Evolutionary conservation across 1,140 invertebrate species (phyloP).

Genomic region (Pentalonia nigronervosa): DNA sequence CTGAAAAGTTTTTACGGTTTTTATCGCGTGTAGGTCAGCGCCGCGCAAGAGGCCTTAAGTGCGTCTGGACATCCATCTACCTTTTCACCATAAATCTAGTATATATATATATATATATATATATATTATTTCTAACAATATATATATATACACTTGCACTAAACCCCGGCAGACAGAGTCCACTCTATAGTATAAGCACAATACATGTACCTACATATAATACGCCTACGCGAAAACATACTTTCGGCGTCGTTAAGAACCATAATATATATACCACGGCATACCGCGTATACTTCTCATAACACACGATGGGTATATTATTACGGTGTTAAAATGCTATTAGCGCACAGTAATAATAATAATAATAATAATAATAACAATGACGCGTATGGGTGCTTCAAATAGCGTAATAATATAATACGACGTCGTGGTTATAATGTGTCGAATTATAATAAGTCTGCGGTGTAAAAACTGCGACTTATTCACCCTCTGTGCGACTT

Average conservation of each 20-base stretch:
- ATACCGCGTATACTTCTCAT: background rate
- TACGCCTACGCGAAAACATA: background rate
- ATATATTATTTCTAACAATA: background rate
- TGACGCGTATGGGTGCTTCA: background rate
- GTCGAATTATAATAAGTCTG: background rate
- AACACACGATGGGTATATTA: background rate
- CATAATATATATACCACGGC: background rate
- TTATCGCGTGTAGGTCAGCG: background rate
- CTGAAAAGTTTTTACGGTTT: background rate
- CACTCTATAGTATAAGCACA: background rate
- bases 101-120: background rate
- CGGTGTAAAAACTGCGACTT: background rate
- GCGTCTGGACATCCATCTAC: conserved; percentile 36
- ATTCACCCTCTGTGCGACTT: background rate
- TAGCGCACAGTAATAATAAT: background rate
- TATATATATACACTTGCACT: background rate
- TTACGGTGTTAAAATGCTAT: conserved; percentile 4
- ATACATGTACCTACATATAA: background rate
- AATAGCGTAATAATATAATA: background rate
- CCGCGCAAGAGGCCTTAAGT: conserved; percentile 13
- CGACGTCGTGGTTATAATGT: background rate
- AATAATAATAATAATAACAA: background rate
- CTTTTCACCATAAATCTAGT: background rate
- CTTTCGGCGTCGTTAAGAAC: background rate
- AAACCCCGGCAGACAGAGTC: background rate